These are phyloP conservation scores for Drosophila tropicalis DNA, from an alignment of 1,140 invertebrate species.

Conservation along the genomic window DNA sequence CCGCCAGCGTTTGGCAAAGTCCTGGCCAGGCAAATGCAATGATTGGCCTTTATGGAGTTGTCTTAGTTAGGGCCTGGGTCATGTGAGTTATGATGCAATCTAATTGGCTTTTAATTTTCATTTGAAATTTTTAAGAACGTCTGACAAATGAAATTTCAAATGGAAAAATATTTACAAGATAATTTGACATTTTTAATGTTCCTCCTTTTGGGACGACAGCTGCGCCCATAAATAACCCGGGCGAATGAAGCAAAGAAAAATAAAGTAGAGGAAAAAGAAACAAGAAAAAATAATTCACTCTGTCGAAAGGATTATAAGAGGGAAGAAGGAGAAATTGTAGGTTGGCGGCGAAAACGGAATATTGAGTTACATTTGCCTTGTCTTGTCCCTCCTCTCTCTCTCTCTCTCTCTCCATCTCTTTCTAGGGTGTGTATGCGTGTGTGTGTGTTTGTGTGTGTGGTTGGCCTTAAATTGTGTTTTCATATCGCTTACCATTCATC, in stretches of 20 bases:
- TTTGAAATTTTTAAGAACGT: constrained; percentile 30
- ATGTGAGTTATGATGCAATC: constrained; percentile 40
- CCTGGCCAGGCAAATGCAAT: constrained; percentile 38
- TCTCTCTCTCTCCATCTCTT: neutral
- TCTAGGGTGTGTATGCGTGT: neutral
- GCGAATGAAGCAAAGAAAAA: neutral
- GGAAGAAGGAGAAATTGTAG: neutral
- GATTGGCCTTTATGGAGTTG: constrained; percentile 62
- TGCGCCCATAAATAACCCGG: constrained; percentile 37
- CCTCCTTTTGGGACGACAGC: constrained; percentile 19
- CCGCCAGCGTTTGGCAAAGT: neutral
- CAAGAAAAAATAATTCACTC: constrained; percentile 28
- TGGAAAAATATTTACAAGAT: constrained; percentile 47
- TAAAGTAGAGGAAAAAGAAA: neutral
- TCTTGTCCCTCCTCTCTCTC: neutral
- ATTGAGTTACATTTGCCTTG: constrained; percentile 41
- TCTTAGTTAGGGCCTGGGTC: neutral
- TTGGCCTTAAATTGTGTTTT: constrained; percentile 20
- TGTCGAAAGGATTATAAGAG: constrained; percentile 46
- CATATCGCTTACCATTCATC: constrained; percentile 29
- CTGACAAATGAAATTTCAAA: constrained; percentile 36
- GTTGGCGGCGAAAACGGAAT: constrained; percentile 26
- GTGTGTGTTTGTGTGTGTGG: constrained; percentile 6
- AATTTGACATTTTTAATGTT: constrained; percentile 52
- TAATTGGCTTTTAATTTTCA: constrained; percentile 64